Evolutionary conservation across 2,888 invertebrate genomes (phyloP), one percentile per base, ranked within the genome.

Genomic region (Plagodis pulveraria): DNA sequence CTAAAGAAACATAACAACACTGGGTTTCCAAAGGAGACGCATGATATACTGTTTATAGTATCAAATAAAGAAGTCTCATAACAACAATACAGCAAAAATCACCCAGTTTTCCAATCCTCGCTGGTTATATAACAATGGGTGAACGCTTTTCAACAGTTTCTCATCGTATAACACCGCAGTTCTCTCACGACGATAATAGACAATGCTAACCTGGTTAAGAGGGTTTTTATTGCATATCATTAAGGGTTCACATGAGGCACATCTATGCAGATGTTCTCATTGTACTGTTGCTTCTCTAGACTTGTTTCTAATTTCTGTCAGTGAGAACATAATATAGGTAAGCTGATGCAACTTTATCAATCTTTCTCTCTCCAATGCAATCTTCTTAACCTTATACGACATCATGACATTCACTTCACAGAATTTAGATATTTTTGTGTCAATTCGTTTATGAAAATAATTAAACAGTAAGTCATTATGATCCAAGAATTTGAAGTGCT

Each of bases 71-170:
- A 40, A 40, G 40, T 40, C 40, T 10, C 40, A 40, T 40, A 10
- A 40, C 10, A 40, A 40, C 40, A 42, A 42, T 42, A 42, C 12
- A 42, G 33, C 11, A 49, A 49, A 49, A 40, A 9, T 40, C 40
- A 38, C 10, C 36, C 22, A 38, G 49, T 32, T 45, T 53, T 50
- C 49, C 6, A 50, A 36, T 48, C 42, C 50, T 32, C 10, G 8
- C 9, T 9, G 33, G 40, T 55, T 50, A 44, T n/a, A 46, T 40
- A 59, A 59, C 59, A 59, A 55, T 58, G 50, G 48, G 41, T 54
- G 47, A 10, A 36, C 33, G 38, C 33, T 55, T 59, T 50, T 44
- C 34, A 42, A 38, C 34, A 12, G 43, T 42, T 55, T 59, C 59
- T 50, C 55, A 59, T 45, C 41, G 0, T 34, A 35, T 32, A 43